Evolutionary conservation across 2,797 vertebrate genomes (phyloP).

Genomic region (Smutsia temminckii): DNA sequence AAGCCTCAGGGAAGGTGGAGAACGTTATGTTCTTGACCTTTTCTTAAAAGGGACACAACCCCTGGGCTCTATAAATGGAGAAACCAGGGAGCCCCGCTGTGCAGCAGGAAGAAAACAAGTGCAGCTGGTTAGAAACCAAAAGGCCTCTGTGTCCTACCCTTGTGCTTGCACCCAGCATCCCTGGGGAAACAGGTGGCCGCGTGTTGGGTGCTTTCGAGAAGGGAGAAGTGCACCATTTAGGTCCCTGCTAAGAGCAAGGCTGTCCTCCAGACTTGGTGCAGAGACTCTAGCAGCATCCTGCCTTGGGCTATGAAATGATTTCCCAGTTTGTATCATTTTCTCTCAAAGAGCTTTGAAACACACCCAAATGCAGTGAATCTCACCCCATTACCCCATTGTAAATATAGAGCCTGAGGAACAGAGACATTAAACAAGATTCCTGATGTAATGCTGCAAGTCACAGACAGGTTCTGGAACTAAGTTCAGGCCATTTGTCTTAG

Average conservation of each 20-base stretch:
- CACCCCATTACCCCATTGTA: not conserved
- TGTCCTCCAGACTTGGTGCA: not conserved
- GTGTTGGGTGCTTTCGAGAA: not conserved
- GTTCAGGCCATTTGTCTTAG: not conserved
- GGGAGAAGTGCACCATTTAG: not conserved
- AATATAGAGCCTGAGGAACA: not conserved
- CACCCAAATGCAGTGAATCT: not conserved
- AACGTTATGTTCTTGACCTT: not conserved
- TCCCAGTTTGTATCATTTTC: not conserved
- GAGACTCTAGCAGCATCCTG: not conserved
- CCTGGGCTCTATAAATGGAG: no score
- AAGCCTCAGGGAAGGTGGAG: not conserved
- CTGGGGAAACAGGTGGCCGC: not conserved
- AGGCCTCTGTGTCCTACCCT: not conserved
- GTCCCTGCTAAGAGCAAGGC: not conserved
- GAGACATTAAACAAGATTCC: not conserved
- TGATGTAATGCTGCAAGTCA: rapidly evolving
- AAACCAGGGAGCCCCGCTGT: not conserved
- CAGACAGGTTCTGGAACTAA: not conserved
- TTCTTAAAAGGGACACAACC: not conserved
- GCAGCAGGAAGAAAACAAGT: not conserved
- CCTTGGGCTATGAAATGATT: not conserved
- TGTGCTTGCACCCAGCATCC: not conserved
- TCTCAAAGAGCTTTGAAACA: not conserved
- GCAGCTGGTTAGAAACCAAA: not conserved